A percentile compares a stretch with the other conserved stretches of the same genome.
Conservation (phyloP, 2,888 invertebrate species). For the Mythimna ferrago region DNA sequence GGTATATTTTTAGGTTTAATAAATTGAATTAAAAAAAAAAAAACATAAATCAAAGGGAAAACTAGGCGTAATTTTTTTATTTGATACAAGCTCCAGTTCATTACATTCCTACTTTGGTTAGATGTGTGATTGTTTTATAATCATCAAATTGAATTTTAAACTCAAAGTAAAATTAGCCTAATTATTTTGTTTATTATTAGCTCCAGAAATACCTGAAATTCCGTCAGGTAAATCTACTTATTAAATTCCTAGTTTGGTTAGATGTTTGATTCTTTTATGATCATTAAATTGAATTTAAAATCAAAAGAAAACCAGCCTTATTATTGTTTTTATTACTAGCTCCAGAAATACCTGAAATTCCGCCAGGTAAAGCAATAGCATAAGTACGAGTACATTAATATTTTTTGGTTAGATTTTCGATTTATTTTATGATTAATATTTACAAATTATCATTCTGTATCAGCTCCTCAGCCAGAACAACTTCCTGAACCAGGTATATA, state of each 20-base stretch:
- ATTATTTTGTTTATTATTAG: background rate
- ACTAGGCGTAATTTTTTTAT: background rate
- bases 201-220: constrained; percentile 4
- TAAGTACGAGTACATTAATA: no score
- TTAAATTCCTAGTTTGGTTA: background rate
- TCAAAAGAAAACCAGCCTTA: background rate
- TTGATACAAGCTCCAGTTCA: background rate
- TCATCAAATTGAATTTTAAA: background rate
- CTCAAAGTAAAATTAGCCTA: background rate
- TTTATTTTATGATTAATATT: background rate
- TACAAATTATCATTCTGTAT: background rate
- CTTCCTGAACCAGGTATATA: constrained; percentile 1
- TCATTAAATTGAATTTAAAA: background rate
- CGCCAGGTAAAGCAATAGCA: constrained; percentile 6
- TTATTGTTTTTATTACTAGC: background rate
- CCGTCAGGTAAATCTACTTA: constrained; percentile 6
- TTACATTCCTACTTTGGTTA: background rate
- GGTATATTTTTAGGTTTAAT: background rate
- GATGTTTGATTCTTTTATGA: no score
- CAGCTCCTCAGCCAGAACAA: constrained; percentile 7
- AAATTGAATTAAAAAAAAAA: no score
- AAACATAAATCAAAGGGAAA: background rate
- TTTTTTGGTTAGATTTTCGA: background rate
- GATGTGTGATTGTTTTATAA: background rate
- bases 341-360: constrained; percentile 5